A percentile compares a stretch with the other conserved stretches of the same genome.
phyloP scores from a whole-genome alignment of 2,888 invertebrate genomes.

The Macrophya annulata region DNA sequence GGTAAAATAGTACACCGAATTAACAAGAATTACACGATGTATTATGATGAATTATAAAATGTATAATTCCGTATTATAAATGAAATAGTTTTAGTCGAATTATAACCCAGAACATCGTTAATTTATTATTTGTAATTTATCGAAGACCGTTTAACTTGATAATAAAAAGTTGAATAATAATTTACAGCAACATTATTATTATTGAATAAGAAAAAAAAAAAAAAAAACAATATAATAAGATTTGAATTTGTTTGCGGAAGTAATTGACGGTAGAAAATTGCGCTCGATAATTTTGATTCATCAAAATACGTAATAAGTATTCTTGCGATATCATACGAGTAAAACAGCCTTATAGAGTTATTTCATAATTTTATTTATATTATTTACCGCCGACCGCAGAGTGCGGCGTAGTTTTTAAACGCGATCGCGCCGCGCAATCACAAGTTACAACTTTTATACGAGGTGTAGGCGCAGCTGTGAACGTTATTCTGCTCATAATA shows the following conservation, averaged over 20 bases:
- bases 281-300: background rate
- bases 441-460: too few species aligned
- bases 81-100: background rate
- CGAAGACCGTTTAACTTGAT: background rate
- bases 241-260: background rate
- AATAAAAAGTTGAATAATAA: background rate
- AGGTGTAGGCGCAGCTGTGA: slow-evolving; percentile 24
- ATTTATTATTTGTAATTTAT: background rate
- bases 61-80: background rate
- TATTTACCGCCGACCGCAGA: slow-evolving; percentile 4
- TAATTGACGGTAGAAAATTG: background rate
- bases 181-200: background rate
- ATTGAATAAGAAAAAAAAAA: too few species aligned
- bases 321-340: background rate
- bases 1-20: background rate
- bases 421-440: background rate
- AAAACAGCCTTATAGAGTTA: background rate
- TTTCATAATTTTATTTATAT: background rate
- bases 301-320: background rate
- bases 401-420: background rate
- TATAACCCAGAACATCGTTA: background rate
- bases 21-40: background rate
- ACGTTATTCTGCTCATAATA: background rate
- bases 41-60: background rate
- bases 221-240: background rate